Percentiles rank a stretch among this genome's conserved stretches.
These are phyloP conservation scores for Poeciliopsis prolifica DNA, from an alignment of 2,113 vertebrate species.

Conservation along the genomic window DNA sequence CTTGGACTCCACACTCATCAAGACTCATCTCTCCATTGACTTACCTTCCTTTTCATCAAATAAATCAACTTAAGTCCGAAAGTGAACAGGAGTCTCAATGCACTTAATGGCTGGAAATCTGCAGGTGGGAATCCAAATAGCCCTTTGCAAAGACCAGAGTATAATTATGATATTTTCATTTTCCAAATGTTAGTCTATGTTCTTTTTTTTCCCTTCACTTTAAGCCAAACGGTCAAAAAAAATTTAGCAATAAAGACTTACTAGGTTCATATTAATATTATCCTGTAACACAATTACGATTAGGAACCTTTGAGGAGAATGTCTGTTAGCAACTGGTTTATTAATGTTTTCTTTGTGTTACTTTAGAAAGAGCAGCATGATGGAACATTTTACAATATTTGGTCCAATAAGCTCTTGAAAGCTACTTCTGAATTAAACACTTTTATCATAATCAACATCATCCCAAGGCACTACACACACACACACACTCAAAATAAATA, in stretches of 20 bases:
- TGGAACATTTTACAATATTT: too few relatives aligned
- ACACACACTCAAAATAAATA: too few relatives aligned
- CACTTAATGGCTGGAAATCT: slow-evolving; percentile 11
- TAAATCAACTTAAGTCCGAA: slow-evolving; percentile 22
- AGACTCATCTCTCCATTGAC: slow-evolving; percentile 16
- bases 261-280: slow-evolving; percentile 15
- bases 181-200: background rate
- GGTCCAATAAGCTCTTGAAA: too few relatives aligned
- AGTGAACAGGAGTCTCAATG: slow-evolving; percentile 8
- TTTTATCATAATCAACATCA: background rate
- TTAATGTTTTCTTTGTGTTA: too few relatives aligned
- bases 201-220: background rate
- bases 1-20: slow-evolving; percentile 3
- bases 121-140: slow-evolving; percentile 1
- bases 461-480: too few relatives aligned
- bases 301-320: too few relatives aligned
- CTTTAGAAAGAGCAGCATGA: too few relatives aligned
- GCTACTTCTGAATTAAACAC: background rate
- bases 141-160: background rate
- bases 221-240: slow-evolving; percentile 17
- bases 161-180: slow-evolving; percentile 13
- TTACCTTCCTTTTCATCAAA: slow-evolving; percentile 15
- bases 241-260: slow-evolving; percentile 14
- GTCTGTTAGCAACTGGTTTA: too few relatives aligned
- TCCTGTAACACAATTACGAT: too few relatives aligned